Conservation (phyloP, 2,888 invertebrate genomes). For the Conops quadrifasciatus region DNA sequence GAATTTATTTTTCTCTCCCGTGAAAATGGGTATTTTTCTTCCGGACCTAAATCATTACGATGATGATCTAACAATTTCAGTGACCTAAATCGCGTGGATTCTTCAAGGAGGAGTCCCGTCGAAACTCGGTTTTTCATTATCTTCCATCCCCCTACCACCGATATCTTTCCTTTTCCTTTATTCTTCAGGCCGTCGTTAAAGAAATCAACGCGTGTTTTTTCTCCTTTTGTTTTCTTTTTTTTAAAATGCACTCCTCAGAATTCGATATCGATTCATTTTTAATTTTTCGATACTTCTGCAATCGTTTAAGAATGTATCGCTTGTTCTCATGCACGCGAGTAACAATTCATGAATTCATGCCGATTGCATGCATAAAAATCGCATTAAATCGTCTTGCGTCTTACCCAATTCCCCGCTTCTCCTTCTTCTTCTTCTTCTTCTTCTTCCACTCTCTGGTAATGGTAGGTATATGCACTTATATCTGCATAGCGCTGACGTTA, state of each 20-base stretch:
- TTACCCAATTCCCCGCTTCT: neutral
- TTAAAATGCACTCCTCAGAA: neutral
- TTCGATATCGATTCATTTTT: neutral
- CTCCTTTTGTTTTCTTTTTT: neutral
- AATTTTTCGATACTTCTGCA: neutral
- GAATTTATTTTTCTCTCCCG: too few species aligned
- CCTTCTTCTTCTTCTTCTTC: slow-evolving; percentile 5
- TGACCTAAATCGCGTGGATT: too few species aligned
- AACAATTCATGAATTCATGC: neutral
- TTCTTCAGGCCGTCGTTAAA: too few species aligned
- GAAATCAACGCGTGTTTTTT: neutral
- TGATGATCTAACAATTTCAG: too few species aligned
- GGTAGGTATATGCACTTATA: neutral
- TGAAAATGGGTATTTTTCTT: too few species aligned
- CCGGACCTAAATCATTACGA: too few species aligned
- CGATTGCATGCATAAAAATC: slow-evolving; percentile 16
- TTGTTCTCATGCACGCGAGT: neutral
- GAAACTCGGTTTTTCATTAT: too few species aligned
- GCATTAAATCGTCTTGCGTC: slow-evolving; percentile 13
- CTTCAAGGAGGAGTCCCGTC: too few species aligned
- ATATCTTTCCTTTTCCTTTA: too few species aligned
- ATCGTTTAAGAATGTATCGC: neutral
- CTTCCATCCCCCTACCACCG: too few species aligned
- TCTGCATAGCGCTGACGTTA: too few species aligned
- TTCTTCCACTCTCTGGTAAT: neutral